Conservation (phyloP, 2,113 vertebrate species). For the Labeo catla region DNA sequence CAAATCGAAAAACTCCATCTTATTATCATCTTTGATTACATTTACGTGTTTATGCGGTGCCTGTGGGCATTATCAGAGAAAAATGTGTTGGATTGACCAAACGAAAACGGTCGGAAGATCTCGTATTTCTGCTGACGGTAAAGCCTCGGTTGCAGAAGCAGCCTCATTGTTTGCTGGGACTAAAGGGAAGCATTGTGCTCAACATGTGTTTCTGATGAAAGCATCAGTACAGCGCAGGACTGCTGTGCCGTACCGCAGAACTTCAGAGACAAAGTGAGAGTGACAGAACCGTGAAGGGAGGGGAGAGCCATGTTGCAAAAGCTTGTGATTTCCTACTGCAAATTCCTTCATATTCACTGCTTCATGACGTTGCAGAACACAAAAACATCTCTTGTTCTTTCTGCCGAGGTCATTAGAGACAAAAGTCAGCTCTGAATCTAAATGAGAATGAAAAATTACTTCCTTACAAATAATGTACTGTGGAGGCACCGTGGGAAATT, state of each 20-base stretch:
- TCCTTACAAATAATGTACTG: neutral
- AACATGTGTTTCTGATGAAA: conserved; percentile 66
- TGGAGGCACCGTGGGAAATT: neutral
- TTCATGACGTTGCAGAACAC: neutral
- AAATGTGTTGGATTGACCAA: neutral
- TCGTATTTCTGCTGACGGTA: conserved; percentile 12
- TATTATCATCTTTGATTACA: conserved; percentile 32
- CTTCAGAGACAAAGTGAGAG: conserved; percentile 46
- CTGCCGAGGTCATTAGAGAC: conserved; percentile 21
- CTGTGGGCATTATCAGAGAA: neutral
- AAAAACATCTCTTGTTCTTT: conserved; percentile 22
- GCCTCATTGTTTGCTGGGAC: conserved; percentile 43
- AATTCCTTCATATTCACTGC: neutral
- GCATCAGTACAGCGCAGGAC: conserved; percentile 54
- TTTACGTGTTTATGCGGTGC: neutral
- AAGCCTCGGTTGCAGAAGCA: conserved; percentile 18
- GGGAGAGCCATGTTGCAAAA: conserved; percentile 17
- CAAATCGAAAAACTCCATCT: neutral
- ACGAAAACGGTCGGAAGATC: neutral
- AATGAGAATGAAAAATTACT: neutral
- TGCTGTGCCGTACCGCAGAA: conserved; percentile 47
- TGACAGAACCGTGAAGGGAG: neutral
- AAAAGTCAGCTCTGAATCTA: neutral
- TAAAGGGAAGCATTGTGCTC: conserved; percentile 45
- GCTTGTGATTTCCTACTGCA: neutral